A percentile compares a stretch with the other conserved stretches of the same genome.
phyloP scores from a whole-genome alignment of 1,140 invertebrate species.

The Cyphomyrmex costatus region DNA sequence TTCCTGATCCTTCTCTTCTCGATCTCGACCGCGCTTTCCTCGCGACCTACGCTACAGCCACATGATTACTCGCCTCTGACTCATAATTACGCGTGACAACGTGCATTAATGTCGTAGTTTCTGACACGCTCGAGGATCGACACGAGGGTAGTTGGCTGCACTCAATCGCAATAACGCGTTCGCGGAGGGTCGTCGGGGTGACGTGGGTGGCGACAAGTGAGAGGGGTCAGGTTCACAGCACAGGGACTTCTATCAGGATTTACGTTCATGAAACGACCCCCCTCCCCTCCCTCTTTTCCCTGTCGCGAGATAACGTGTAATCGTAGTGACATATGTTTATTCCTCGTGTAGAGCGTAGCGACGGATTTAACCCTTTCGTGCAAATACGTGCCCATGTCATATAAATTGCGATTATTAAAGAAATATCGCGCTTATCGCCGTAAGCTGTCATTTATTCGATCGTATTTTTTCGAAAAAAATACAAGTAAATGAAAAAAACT shows the following conservation, averaged over 20 bases:
- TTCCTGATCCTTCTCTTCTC: not conserved
- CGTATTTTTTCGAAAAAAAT: conserved; percentile 1
- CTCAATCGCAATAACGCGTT: conserved; percentile 60
- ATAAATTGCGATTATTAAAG: conserved; percentile 59
- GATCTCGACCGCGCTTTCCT: not conserved
- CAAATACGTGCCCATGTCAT: not conserved
- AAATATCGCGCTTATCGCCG: conserved; percentile 47
- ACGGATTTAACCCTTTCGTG: conserved; percentile 46
- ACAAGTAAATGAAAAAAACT: conserved; percentile 36
- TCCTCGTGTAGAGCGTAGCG: not conserved
- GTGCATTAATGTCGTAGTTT: conserved; percentile 48
- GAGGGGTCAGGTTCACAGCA: conserved; percentile 24
- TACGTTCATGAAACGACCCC: conserved; percentile 43
- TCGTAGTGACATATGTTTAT: conserved; percentile 61
- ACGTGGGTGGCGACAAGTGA: conserved; percentile 44
- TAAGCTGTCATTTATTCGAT: not conserved
- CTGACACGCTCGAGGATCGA: conserved; percentile 50
- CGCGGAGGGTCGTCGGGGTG: conserved; percentile 11
- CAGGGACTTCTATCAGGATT: conserved; percentile 54
- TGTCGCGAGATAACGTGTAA: conserved; percentile 48
- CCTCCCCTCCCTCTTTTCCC: not conserved
- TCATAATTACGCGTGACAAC: conserved; percentile 57
- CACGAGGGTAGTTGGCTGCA: conserved; percentile 52
- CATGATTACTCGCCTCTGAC: conserved; percentile 10
- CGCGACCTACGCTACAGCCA: not conserved